Conservation (phyloP, 2,113 vertebrate genomes). For the Bos indicus region DNA sequence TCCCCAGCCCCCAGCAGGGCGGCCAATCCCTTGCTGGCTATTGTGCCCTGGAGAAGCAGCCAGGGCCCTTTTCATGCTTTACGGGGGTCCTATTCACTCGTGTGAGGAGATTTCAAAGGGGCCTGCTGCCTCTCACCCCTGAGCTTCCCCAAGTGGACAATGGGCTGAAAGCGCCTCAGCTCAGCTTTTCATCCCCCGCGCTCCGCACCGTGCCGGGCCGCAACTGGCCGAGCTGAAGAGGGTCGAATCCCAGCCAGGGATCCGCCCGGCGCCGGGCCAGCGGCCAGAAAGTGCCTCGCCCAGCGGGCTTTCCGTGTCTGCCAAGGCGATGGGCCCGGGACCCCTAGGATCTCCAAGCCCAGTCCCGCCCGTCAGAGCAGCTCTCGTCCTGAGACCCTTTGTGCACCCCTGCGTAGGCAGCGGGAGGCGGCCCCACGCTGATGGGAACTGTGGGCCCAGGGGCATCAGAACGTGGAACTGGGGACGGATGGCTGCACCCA, state of each 20-base stretch:
- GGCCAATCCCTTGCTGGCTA: slow-evolving; percentile 78
- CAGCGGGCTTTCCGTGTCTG: slow-evolving; percentile 84
- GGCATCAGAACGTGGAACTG: not conserved
- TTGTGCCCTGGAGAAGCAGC: slow-evolving; percentile 86
- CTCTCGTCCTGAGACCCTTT: not conserved
- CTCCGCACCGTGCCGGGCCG: slow-evolving; percentile 84
- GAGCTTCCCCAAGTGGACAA: slow-evolving; percentile 94
- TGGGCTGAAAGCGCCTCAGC: slow-evolving; percentile 95
- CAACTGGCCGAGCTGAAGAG: slow-evolving; percentile 84
- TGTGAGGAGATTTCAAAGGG: slow-evolving; percentile 94
- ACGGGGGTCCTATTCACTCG: slow-evolving; percentile 91
- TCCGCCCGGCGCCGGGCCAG: slow-evolving; percentile 75
- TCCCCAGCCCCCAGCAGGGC: slow-evolving; percentile 77
- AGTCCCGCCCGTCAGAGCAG: accelerated
- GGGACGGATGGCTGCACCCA: accelerated
- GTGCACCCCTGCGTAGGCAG: not conserved
- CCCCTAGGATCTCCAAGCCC: slow-evolving; percentile 9
- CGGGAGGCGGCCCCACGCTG: accelerated
- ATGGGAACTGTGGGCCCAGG: not conserved
- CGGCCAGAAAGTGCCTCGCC: slow-evolving; percentile 83
- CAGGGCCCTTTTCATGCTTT: slow-evolving; percentile 88
- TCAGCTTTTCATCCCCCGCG: slow-evolving; percentile 91
- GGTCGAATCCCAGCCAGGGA: slow-evolving; percentile 83
- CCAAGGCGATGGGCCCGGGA: slow-evolving; percentile 79
- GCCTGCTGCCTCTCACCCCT: slow-evolving; percentile 93